phyloP scores from a whole-genome alignment of 2,888 invertebrate genomes.

The Andrena minutula region DNA sequence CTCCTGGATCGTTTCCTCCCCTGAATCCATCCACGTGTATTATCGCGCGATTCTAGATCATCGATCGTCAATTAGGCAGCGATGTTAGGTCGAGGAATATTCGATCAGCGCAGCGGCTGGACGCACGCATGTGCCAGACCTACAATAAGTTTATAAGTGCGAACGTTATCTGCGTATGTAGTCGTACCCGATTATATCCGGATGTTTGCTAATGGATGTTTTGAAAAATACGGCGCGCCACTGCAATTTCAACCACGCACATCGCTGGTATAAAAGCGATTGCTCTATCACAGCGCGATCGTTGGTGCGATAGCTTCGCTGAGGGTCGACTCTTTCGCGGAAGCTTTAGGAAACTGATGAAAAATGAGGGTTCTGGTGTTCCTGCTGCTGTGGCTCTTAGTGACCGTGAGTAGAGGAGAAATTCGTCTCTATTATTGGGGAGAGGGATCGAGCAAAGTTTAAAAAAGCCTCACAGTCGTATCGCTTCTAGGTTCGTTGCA shows the following conservation, averaged over 20 bases:
- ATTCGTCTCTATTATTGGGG: not conserved
- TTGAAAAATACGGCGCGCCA: conserved; percentile 53
- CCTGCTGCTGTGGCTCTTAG: conserved; percentile 4
- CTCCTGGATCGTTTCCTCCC: not conserved
- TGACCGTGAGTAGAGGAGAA: conserved; percentile 32
- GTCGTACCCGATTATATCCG: conserved; percentile 22
- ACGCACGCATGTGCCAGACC: too few relatives aligned
- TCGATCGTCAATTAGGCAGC: not conserved
- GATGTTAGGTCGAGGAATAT: too few relatives aligned
- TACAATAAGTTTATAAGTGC: too few relatives aligned
- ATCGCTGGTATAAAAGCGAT: conserved; percentile 63
- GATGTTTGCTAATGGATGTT: conserved; percentile 60
- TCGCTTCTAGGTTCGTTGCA: conserved; percentile 60
- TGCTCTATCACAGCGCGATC: not conserved
- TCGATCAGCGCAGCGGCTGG: too few relatives aligned
- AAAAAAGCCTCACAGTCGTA: not conserved
- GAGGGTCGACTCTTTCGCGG: not conserved
- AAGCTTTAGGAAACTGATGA: not conserved
- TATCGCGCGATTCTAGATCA: not conserved
- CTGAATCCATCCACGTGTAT: not conserved
- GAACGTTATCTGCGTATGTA: too few relatives aligned
- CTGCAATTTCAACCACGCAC: conserved; percentile 9
- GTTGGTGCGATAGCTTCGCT: conserved; percentile 5
- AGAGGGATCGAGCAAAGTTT: not conserved
- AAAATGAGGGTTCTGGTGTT: conserved; percentile 31